Base-by-base conservation (phyloP, 1,140 invertebrate species). In the Drosophila lini region DNA sequence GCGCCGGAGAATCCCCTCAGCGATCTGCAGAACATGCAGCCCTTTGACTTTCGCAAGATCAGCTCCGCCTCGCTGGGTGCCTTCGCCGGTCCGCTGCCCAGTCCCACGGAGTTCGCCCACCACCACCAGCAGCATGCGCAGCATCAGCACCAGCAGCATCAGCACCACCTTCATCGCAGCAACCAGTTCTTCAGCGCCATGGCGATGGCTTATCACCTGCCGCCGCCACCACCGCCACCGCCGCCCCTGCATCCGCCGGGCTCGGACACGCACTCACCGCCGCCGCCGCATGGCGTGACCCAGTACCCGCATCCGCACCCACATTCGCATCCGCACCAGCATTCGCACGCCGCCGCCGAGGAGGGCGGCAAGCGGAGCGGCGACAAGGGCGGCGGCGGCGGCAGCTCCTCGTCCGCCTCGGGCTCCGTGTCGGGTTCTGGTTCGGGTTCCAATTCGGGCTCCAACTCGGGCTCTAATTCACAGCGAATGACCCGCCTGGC, bases 21-120 rank as follows among this genome's bases (percentile, higher is more conserved):
- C 92, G 95, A 97, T 82, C 93, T 98, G 25, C 97, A 98, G 93
- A 98, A 96, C 80, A 98, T 99, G 97, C 97, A 98, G 91, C 97
- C 97, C 2, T 98, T 98, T 92, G 97, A 98, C 91, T 98, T 97
- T 90, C 95, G 97, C 19, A 97, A 97, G 88, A 94, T 97, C 44
- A 94, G 94, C 56, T 93, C 94, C 60, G 92, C 90, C 78, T 94
- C 92, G 53, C 79, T 92, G 62, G 88, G 90, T 8, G 90, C 81
- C 47, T 92, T 92, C 53, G 89, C 82, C 4, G 65, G 79, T 19
- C 78, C 80, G 32, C 56, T 71, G 80, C 59, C 76, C 25, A 79
- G 91, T 56, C 64, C 75, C 41, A 80, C 63, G 31, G 94, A 94
- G 44, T 65, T 92, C 15, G 83, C 74, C n/a, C 84, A 92, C 44